Base-by-base conservation (phyloP, 2,797 vertebrate genomes). In the Decapterus maruadsi region DNA sequence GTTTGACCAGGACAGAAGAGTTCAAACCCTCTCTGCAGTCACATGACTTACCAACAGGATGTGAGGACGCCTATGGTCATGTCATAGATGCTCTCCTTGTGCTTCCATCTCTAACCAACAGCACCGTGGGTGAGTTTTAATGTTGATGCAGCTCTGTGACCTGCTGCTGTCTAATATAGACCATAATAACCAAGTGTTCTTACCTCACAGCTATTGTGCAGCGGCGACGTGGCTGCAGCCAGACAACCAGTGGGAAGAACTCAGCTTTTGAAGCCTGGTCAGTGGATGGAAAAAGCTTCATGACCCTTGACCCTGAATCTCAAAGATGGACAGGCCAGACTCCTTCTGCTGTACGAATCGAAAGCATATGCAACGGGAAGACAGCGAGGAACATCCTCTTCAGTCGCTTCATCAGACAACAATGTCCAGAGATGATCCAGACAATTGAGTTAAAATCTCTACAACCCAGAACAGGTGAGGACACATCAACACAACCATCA, bases 191-290 rank as follows among this genome's bases (percentile, higher is more conserved):
- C 40, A 42, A 13, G 40, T 12, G 4, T 3, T 3, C 1, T 53
- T 14, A 14, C 20, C 54, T 67, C 29, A 66, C 42, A 43, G 42
- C 4, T 14, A 61, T 61, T 42, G 19, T 80, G 12, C 72, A 80
- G 26, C 42, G 42, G 12, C 11, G 42, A 4, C 48, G 61, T 1
- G 78, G 60, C 13, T 80, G 78, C 56, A 51, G 43, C 67, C 50
- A 9, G 9, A 61, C 56, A 17, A 11, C 46, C 8, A 19, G 50
- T 60, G 78, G 61, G 20, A 61, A 0, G 1, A 31, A 71, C 7
- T 70, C 45, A 34, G 34, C 20, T 42, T 80, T 67, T 75, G 78
- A 80, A n/a, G 14, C 11, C 51, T 80, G 78, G 72, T 62, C 72
- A 55, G 42, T 80, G 40, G 38, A 56, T 43, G 72, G 67, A 7